Base-by-base conservation (phyloP, 2,113 vertebrate species). In the Grantiella picta region DNA sequence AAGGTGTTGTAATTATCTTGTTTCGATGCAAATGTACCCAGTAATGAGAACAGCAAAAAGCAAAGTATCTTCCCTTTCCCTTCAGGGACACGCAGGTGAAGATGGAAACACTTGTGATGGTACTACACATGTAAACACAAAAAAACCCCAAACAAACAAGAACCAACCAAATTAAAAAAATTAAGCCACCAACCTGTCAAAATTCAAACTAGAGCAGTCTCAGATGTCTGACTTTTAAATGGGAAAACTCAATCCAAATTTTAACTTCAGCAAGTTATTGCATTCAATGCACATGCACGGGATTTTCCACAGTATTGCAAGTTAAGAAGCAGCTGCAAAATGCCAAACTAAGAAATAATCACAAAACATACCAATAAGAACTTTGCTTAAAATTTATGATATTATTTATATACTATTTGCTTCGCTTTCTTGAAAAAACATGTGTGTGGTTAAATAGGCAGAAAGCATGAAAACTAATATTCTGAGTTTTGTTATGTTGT, bases 1-100 rank as follows among this genome's bases (percentile, higher is more conserved):
- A 95, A 86, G 64, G 75, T 31, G 33, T 54, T 80, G 87, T 35
- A 94, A 96, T 97, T 90, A 86, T 27, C 85, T 83, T 93, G 69
- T 86, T 93, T 81, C 12, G 0, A 90, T 95, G 79, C 68, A 95
- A 94, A 96, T 93, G 47, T 68, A 64, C 38, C 42, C 42, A 63
- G 81, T 89, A 95, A 95, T 53, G 84, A 94, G 89, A 85, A 72
- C 44, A 92, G 25, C 1, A 2, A 35, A 44, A 91, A 81, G 35
- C 50, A 49, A 85, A 92, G n/a, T 42, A 68, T 42, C 84, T 53
- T 50, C 61, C 42, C 45, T 92, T 83, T 86, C 68, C 78, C 83
- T 91, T 85, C 57, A 45, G 84, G 81, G 78, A 89, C 12, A 24
- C 40, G 29, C 59, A 87, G 70, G 78, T 76, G 54, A 91, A 42